phyloP scores from a whole-genome alignment of 1,140 invertebrate genomes.

The Triops longicaudatus region DNA sequence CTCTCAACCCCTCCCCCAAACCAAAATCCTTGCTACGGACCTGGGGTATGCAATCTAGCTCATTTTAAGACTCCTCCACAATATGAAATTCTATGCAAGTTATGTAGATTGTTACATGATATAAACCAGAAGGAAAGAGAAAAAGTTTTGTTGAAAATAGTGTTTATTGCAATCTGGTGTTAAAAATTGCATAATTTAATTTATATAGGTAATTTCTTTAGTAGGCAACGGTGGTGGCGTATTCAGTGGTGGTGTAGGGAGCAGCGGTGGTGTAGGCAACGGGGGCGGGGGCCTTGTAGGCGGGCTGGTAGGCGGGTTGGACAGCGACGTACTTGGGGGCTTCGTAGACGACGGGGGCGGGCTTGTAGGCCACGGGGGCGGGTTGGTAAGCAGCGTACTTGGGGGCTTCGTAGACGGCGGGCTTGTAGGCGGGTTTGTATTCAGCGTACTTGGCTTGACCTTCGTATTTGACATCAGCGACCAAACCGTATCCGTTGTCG shows the following conservation, averaged over 20 bases:
- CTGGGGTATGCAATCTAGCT: too few relatives aligned
- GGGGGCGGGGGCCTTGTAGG: background rate
- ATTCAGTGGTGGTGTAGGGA: constrained; percentile 6
- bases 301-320: background rate
- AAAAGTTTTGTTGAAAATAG: background rate
- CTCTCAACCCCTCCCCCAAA: too few relatives aligned
- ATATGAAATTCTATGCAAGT: too few relatives aligned
- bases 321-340: background rate
- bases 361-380: background rate
- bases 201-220: background rate
- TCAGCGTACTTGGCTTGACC: constrained; percentile 29
- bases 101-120: too few relatives aligned
- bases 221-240: background rate
- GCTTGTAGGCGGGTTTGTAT: background rate
- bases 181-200: constrained; percentile 3
- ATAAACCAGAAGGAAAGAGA: too few relatives aligned
- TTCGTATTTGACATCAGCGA: constrained; percentile 32
- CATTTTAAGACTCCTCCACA: too few relatives aligned
- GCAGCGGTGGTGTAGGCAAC: constrained; percentile 5
- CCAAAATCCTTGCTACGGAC: too few relatives aligned
- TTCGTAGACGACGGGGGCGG: background rate
- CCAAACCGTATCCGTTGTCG: constrained; percentile 30
- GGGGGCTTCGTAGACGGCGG: background rate
- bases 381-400: background rate
- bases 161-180: background rate